Evolutionary conservation across 1,140 invertebrate genomes (phyloP), one percentile per base, ranked within the genome.

Genomic region (Drosophila teissieri): DNA sequence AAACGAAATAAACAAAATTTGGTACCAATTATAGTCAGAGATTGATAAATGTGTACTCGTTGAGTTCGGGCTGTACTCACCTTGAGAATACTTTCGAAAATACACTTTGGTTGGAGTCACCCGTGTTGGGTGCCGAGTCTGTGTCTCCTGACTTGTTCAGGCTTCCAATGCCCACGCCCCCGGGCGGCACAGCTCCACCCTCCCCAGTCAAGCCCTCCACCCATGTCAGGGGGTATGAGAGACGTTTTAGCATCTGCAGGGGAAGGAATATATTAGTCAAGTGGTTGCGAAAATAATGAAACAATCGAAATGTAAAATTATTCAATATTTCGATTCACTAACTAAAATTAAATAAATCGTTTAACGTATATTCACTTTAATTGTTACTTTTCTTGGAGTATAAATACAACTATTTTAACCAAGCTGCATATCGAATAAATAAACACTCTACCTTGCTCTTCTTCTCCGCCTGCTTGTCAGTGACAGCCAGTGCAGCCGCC

Each of bases 211-310:
- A 93, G 17, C 96, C 97, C 93, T 98, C 97, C 94, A 98, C 96
- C 97, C 97, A 98, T 2, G 97, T 96, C 46, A 98, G 92, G n/a
- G 97, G 97, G 93, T 98, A 97, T 1, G 97, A 98, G 39, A 98
- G 94, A 78, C 97, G 94, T 93, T 98, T 98, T 62, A 98, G 93
- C 96, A 98, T 97, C 96, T 97, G 78, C 27, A 92, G 91, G 4
- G 15, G 37, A 4, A 17, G 15, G 36, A 31, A 5, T 6, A n/a
- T 4, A 39, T 39, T 12, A 14, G 37, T 39, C 4, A 24, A 5
- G 22, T 24, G 22, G 22, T 24, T 19, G 19, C 19, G 19, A 19
- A 19, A 19, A 2, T 19, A 19, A 19, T 19, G 19, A 1, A 19
- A 19, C 19, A 19, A 19, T 19, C 19, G 19, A 1, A 19, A 19